Evolutionary conservation across 1,140 invertebrate genomes (phyloP).

Genomic region (Drosophila tani): DNA sequence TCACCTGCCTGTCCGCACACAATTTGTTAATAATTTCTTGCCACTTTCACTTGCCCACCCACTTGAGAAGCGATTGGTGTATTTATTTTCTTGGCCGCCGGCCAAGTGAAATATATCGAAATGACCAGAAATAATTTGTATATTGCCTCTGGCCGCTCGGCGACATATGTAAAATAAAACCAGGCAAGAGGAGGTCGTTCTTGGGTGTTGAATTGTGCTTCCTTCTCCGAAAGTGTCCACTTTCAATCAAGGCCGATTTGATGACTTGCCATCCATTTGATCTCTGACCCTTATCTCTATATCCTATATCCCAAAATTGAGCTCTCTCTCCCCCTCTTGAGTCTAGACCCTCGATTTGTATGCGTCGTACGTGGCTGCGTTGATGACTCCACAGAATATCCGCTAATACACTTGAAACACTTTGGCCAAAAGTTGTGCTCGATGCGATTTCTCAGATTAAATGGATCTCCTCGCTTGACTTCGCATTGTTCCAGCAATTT

Average conservation of each 20-base stretch:
- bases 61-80: slow-evolving; percentile 11
- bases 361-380: slow-evolving; percentile 51
- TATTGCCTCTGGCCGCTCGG: slow-evolving; percentile 13
- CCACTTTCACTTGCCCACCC: slow-evolving; percentile 29
- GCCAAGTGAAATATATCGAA: slow-evolving; percentile 21
- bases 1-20: slow-evolving; percentile 63
- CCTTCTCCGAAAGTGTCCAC: not conserved
- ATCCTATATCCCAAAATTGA: too few species aligned
- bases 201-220: slow-evolving; percentile 25
- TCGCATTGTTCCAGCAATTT: slow-evolving; percentile 52
- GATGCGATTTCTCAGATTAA: slow-evolving; percentile 17
- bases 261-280: slow-evolving; percentile 51
- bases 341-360: slow-evolving; percentile 52
- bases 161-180: slow-evolving; percentile 29
- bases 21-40: slow-evolving; percentile 65
- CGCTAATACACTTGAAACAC: slow-evolving; percentile 65
- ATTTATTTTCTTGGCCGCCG: slow-evolving; percentile 31
- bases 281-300: slow-evolving; percentile 7
- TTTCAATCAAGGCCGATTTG: slow-evolving; percentile 40
- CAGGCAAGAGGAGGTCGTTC: not conserved
- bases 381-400: slow-evolving; percentile 30
- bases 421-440: slow-evolving; percentile 42
- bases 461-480: slow-evolving; percentile 30
- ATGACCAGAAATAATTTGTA: slow-evolving; percentile 32
- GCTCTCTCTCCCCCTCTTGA: too few species aligned